Evolutionary conservation across 35 echinoderm and acorn worm species (phyloP), one percentile per base, ranked within the genome.

Genomic region (Ophioderma brevispina): DNA sequence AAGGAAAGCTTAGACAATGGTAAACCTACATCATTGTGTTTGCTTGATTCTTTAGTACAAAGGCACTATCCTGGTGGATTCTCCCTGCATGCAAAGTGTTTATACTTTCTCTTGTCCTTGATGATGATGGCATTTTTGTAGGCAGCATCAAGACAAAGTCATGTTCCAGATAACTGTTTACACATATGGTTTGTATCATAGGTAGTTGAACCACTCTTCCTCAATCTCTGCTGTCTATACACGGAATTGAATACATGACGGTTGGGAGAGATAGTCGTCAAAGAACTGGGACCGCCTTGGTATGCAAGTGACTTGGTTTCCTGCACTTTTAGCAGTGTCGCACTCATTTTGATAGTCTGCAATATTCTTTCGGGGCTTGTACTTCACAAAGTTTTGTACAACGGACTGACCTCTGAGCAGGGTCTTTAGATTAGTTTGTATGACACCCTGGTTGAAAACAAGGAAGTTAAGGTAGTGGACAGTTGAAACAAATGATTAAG

Each of bases 321-420:
- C 35, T 41, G 43, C 49, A 1, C 40, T 84, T 64, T 85, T 19
- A 13, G 36, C 55, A 36, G 23, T 86, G 59, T 35, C n/a, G 31
- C 50, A 70, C n/a, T 18, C 28, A 1, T 70, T 52, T 6, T 25
- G n/a, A 70, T 25, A 78, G 78, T 25, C 36, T 15, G 17, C 70
- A 41, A 76, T 78, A 10, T 33, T 87, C 36, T 14, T 19, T 13
- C n/a, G 85, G 85, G 2, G 76, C 37, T 38, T 91, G 81, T 8
- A 91, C 82, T 33, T 91, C 90, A 91, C 81, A 85, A 1, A 91
- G 64, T 31, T 79, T 91, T 31, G 90, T 91, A 81, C 90, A n/a
- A 91, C 8, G 77, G 39, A 46, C 90, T 91, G 40, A 83, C 39
- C 30, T 91, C 90, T 34, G 81, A 85, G 50, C 90, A 91, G 17